Conservation (phyloP, 2,888 invertebrate species). For the Synergus japonicus region DNA sequence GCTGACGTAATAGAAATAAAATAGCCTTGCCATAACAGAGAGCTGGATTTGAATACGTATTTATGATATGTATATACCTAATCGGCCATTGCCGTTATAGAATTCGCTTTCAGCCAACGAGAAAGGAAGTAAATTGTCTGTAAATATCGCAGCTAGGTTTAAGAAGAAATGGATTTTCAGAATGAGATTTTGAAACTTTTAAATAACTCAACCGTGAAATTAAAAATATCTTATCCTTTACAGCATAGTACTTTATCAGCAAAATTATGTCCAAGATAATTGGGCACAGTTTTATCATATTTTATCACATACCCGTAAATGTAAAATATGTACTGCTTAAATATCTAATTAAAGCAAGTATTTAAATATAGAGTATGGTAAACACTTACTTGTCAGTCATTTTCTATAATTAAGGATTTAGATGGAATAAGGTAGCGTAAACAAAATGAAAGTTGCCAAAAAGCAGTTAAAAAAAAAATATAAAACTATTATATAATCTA, state of each 20-base stretch:
- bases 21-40: constrained; percentile 29
- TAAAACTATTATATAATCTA: neutral
- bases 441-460: neutral
- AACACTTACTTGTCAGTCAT: neutral
- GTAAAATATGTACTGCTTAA: constrained; percentile 1
- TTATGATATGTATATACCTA: constrained; percentile 30
- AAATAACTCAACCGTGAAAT: constrained; percentile 31
- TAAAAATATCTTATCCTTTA: constrained; percentile 16
- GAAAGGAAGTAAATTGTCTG: constrained; percentile 36
- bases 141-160: constrained; percentile 13
- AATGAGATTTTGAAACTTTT: constrained; percentile 37
- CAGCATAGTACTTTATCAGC: neutral
- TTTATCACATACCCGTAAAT: neutral
- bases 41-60: constrained; percentile 36
- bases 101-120: constrained; percentile 38
- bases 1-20: constrained; percentile 13
- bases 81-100: constrained; percentile 32
- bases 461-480: neutral
- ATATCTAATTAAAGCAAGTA: neutral
- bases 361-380: neutral
- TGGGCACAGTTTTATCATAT: neutral
- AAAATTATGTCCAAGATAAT: neutral
- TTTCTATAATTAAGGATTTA: neutral
- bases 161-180: constrained; percentile 36
- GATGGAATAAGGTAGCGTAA: constrained; percentile 2